Percentiles rank a stretch among this genome's conserved stretches.
Conservation (phyloP, 2,797 vertebrate genomes). For the Centroberyx gerrardi region DNA sequence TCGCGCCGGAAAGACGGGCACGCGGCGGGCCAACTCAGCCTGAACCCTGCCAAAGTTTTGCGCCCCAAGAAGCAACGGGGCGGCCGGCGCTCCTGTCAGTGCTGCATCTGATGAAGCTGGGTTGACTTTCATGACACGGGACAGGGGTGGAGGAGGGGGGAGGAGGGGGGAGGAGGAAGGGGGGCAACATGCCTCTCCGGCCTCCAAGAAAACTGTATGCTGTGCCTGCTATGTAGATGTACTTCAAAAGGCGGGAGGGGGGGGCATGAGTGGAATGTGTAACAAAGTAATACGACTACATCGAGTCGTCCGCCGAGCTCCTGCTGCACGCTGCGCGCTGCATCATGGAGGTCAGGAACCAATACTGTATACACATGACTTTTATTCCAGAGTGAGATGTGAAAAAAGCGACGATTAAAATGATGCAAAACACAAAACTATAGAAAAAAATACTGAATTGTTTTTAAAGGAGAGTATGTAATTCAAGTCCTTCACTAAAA, state of each 20-base stretch:
- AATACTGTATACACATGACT: background rate
- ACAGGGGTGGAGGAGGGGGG: background rate
- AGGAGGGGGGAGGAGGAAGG: background rate
- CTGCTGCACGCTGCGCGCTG: constrained; percentile 9
- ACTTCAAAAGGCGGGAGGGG: constrained; percentile 50
- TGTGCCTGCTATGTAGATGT: constrained; percentile 60
- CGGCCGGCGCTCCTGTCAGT: constrained; percentile 28
- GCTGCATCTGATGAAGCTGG: constrained; percentile 44
- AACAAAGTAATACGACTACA: constrained; percentile 57
- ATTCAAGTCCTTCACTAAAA: too few relatives aligned
- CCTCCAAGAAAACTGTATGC: constrained; percentile 44
- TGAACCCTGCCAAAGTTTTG: constrained; percentile 16
- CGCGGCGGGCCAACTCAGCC: constrained; percentile 6
- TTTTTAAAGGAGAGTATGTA: too few relatives aligned
- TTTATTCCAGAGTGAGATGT: background rate
- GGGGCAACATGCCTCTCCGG: constrained; percentile 15
- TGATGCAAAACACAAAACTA: background rate
- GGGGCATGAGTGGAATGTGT: constrained; percentile 53
- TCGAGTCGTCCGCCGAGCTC: constrained; percentile 23
- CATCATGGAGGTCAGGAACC: constrained; percentile 41
- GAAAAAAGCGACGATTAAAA: background rate
- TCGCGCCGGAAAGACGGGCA: too few relatives aligned
- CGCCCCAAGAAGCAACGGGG: background rate
- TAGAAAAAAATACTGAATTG: too few relatives aligned
- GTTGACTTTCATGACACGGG: constrained; percentile 41